Percentiles rank a stretch among this genome's conserved stretches.
Conservation (phyloP, 1,140 invertebrate species). For the Orchesella cincta region DNA sequence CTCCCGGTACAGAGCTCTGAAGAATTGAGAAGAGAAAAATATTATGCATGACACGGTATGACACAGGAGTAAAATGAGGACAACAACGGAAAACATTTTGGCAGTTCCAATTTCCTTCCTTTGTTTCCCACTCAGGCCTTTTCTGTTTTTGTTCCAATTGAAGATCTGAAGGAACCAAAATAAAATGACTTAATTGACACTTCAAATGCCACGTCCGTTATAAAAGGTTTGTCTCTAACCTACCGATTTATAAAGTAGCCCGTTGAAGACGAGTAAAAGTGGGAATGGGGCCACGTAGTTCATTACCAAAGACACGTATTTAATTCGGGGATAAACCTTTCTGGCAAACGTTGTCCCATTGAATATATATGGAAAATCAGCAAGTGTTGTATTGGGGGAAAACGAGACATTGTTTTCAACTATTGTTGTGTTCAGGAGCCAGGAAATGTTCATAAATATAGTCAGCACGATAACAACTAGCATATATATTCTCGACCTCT, state of each 20-base stretch:
- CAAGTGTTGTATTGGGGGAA: background rate
- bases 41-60: background rate
- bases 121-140: background rate
- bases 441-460: background rate
- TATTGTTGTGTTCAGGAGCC: background rate
- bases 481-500: background rate
- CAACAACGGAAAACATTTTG: conserved; percentile 3
- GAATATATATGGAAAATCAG: background rate
- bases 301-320: background rate
- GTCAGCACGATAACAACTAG: background rate
- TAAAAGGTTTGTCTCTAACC: background rate
- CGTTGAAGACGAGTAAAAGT: background rate
- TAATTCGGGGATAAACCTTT: background rate
- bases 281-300: background rate
- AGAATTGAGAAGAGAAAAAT: background rate
- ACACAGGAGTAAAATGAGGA: background rate
- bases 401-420: background rate
- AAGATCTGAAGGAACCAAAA: background rate
- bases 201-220: background rate
- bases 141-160: background rate
- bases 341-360: background rate
- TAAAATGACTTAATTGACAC: too few relatives aligned
- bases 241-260: background rate
- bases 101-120: background rate
- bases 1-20: background rate